Conservation (phyloP, 2,888 invertebrate genomes). For the Melieria crassipennis region DNA sequence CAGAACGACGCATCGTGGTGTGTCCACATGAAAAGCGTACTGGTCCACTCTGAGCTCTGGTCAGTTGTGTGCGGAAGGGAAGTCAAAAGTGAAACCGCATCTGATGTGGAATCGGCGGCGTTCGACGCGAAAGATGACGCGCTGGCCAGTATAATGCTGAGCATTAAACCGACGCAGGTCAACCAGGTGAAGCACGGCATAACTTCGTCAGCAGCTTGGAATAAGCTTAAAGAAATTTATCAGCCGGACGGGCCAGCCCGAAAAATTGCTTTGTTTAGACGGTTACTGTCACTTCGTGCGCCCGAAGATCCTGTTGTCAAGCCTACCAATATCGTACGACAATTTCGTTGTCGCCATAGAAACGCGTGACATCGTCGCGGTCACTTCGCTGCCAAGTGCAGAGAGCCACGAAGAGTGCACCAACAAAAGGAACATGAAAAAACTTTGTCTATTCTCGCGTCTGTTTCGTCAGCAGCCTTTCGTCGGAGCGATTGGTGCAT, state of each 20-base stretch:
- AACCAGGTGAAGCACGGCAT: constrained; percentile 35
- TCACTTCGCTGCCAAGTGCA: constrained; percentile 28
- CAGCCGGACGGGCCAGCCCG: constrained; percentile 38
- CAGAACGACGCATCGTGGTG: neutral
- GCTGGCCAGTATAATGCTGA: constrained; percentile 35
- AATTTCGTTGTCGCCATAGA: constrained; percentile 42
- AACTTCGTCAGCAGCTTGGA: constrained; percentile 32
- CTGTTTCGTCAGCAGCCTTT: no score
- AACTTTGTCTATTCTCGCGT: neutral
- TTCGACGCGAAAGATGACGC: constrained; percentile 37
- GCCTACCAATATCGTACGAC: constrained; percentile 38
- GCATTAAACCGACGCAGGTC: constrained; percentile 37
- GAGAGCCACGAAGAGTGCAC: neutral
- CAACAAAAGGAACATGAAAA: neutral
- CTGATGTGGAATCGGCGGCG: neutral
- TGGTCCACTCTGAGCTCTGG: neutral
- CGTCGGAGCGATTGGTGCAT: constrained; percentile 7
- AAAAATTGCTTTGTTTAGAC: constrained; percentile 38
- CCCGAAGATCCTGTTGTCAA: constrained; percentile 38
- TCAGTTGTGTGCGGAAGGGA: neutral
- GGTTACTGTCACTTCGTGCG: constrained; percentile 31
- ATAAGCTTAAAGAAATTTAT: constrained; percentile 34
- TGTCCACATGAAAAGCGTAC: neutral
- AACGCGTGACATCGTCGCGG: constrained; percentile 34
- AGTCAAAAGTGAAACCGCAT: neutral